Conservation (phyloP, 2,888 invertebrate genomes). For the Pammene aurita region DNA sequence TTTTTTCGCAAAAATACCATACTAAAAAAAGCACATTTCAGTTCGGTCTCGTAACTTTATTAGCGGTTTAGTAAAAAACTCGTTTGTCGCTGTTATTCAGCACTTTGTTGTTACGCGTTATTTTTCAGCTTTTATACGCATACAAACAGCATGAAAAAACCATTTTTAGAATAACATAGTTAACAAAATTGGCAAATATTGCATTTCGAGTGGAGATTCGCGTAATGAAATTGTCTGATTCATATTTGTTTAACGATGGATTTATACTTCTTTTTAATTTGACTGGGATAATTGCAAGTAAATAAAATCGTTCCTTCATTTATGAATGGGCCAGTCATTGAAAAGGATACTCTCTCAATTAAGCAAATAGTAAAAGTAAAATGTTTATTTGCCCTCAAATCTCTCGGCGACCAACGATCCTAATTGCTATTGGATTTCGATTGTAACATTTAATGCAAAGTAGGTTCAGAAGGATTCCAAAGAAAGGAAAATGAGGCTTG, state of each 20-base stretch:
- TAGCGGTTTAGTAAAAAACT: neutral
- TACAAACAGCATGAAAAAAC: neutral
- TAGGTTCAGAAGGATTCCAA: neutral
- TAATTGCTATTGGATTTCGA: slow-evolving; percentile 51
- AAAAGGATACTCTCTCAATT: slow-evolving; percentile 24
- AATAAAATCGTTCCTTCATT: neutral
- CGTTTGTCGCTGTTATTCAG: too few relatives aligned
- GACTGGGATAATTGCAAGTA: neutral
- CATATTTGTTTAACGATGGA: neutral
- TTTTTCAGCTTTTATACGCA: neutral
- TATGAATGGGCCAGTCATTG: slow-evolving; percentile 5
- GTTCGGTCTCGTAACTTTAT: neutral
- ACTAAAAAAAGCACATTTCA: neutral
- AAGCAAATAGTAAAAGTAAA: slow-evolving; percentile 35
- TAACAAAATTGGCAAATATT: too few relatives aligned
- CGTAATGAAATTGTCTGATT: too few relatives aligned
- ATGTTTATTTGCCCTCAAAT: slow-evolving; percentile 38
- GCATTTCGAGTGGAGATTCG: too few relatives aligned
- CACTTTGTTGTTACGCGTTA: neutral
- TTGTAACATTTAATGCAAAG: slow-evolving; percentile 48
- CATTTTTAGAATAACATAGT: too few relatives aligned
- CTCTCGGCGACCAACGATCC: slow-evolving; percentile 36
- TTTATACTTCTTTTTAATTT: neutral
- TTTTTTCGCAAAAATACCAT: neutral
- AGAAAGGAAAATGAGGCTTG: neutral